Base-by-base conservation (phyloP, 2,888 invertebrate genomes). In the Eupithecia inturbata region DNA sequence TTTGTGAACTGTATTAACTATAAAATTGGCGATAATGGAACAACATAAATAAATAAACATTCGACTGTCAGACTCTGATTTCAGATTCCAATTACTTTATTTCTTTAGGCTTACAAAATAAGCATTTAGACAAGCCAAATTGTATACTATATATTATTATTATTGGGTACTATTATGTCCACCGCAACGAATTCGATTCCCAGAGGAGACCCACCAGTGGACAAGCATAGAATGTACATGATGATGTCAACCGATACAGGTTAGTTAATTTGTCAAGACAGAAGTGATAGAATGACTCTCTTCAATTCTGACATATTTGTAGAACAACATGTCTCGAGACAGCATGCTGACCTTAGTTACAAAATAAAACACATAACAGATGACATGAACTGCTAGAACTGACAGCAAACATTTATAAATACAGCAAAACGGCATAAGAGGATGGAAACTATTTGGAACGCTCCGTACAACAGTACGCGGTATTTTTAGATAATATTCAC, bases 401-500 rank as follows among this genome's bases (percentile, higher is more conserved):
- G 66, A 75, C 78, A 79, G 77, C 68, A 75, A 78, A 77, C 77
- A 74, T 62, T 73, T 74, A 79, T 75, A 77, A 76, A 79, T 53
- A 53, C 71, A 71, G 62, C 62, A 69, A 67, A 72, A 75, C 73
- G 64, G 70, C 70, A 73, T 62, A 62, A 53, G 68, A 31, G 67
- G 49, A 53, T 53, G 49, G 75, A 60, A 64, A 64, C 31, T 64
- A 64, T 33, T 79, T 77, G 77, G 79, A 79, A 49, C 77, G 78
- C 73, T 73, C 76, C 63, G n/a, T n/a, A 49, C 74, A 71, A 75
- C 39, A 68, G 73, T 71, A 49, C 73, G 63, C 12, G 53, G 68
- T 79, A 79, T 79, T 77, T 78, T 73, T 79, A 75, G 79, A 79
- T 74, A 71, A 72, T 73, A 77, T 73, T 74, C 70, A 72, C 60